A percentile compares a stretch with the other conserved stretches of the same genome.
Conservation (phyloP, 1,140 invertebrate species). For the Lasioglossum albipes region DNA sequence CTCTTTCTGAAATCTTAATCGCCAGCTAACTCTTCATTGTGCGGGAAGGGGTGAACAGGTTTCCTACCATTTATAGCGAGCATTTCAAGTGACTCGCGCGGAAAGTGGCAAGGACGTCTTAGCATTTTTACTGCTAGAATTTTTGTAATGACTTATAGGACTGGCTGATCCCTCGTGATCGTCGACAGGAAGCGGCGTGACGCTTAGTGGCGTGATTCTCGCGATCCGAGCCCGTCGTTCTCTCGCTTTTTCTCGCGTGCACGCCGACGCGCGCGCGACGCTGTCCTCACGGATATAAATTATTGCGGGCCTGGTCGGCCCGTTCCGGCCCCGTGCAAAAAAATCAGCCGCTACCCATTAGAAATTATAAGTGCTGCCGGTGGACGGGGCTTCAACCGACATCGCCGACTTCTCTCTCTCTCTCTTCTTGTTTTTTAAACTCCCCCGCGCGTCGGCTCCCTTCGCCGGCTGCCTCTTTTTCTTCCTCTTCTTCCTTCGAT, state of each 20-base stretch:
- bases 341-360: slow-evolving; percentile 66
- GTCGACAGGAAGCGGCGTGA: neutral
- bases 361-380: slow-evolving; percentile 70
- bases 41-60: no score
- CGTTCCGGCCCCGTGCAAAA: slow-evolving; percentile 55
- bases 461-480: slow-evolving; percentile 21
- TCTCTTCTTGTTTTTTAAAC: neutral
- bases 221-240: slow-evolving; percentile 17
- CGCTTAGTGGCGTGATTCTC: slow-evolving; percentile 5
- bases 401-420: slow-evolving; percentile 2
- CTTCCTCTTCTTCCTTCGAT: slow-evolving; percentile 43
- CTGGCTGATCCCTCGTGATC: no score
- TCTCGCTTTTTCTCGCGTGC: slow-evolving; percentile 49
- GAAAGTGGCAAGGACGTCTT: neutral
- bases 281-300: slow-evolving; percentile 63
- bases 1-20: no score
- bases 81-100: neutral
- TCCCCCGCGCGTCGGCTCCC: neutral
- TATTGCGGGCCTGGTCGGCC: slow-evolving; percentile 54
- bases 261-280: slow-evolving; percentile 43
- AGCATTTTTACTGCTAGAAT: no score
- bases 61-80: no score
- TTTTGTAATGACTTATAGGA: no score
- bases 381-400: slow-evolving; percentile 26
- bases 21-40: no score